Evolutionary conservation across 1,140 invertebrate genomes (phyloP).

Genomic region (Hypsibius dujardini): DNA sequence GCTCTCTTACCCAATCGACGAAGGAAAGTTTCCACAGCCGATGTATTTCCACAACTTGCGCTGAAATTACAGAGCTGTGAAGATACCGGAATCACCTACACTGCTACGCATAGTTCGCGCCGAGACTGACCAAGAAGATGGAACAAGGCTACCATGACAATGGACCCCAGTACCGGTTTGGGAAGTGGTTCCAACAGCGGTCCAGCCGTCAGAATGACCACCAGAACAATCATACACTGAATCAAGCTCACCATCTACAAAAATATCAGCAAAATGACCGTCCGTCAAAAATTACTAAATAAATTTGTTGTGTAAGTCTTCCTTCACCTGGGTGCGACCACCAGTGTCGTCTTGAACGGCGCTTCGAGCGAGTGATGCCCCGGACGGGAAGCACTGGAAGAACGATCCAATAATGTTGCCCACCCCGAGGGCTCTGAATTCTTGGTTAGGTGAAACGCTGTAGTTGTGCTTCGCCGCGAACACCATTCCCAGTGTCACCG

Average conservation of each 20-base stretch:
- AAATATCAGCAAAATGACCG: not conserved
- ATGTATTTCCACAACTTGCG: constrained; percentile 27
- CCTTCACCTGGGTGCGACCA: constrained; percentile 41
- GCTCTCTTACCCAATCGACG: constrained; percentile 28
- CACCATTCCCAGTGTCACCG: not conserved
- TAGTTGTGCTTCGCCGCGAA: constrained; percentile 7
- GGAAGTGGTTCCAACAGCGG: constrained; percentile 4
- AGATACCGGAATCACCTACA: too few species aligned
- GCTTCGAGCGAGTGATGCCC: constrained; percentile 56
- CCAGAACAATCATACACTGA: constrained; percentile 4
- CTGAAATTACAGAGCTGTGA: too few species aligned
- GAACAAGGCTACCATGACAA: constrained; percentile 29
- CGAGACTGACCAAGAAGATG: constrained; percentile 24
- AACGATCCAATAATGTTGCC: constrained; percentile 54
- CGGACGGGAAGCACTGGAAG: constrained; percentile 54
- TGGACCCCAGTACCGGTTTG: constrained; percentile 24
- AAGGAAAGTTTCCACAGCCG: constrained; percentile 27
- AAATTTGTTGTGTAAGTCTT: too few species aligned
- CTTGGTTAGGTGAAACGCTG: constrained; percentile 34
- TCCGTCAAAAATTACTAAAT: not conserved
- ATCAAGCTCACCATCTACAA: constrained; percentile 14
- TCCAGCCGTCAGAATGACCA: constrained; percentile 1
- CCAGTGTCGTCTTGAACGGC: constrained; percentile 57
- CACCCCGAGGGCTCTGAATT: constrained; percentile 51
- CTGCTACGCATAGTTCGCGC: too few species aligned